Evolutionary conservation across 2,888 invertebrate species (phyloP), one percentile per base, ranked within the genome.

Genomic region (Chouioia cunea): DNA sequence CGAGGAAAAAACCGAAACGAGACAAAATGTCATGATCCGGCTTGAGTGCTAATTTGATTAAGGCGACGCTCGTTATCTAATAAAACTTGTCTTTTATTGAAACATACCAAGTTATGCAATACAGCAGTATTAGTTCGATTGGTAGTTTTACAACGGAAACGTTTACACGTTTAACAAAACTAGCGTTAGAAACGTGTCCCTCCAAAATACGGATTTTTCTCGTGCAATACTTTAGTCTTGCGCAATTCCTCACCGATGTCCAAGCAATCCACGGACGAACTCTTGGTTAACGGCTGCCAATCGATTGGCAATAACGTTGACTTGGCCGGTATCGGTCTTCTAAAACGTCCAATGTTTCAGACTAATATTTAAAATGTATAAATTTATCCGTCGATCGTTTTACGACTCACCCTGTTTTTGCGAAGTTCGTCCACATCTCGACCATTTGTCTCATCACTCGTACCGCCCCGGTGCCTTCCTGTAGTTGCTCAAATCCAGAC

Each of bases 401-500:
- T 27, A n/a, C n/a, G n/a, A n/a, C 36, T 53, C 23, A 82, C 84
- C 84, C 84, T 2, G 82, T 83, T 72, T 79, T 83, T 0, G 84
- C 84, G 27, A 85, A 85, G 63, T 83, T 74, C 0, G 80, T 82
- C 84, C 83, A 84, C 78, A 84, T 76, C 71, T 80, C 76, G 0
- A 79, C 80, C 36, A 84, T 67, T 15, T 74, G 73, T 54, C 81
- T 74, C 58, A 78, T 77, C 1, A 83, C 46, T 57, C 57, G 73
- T 20, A 77, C 20, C 2, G 56, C 68, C 1, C 54, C 60, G 0
- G 68, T 56, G 14, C 47, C 47, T 2, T 22, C 15, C 18, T 67
- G 67, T 4, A 67, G 44, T 12, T 66, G 59, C 8, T 27, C n/a
- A 10, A 57, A 15, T 4, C 14, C 36, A 4, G 12, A 8, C 0